Evolutionary conservation across 2,797 vertebrate genomes (phyloP), one percentile per base, ranked within the genome.

Genomic region (Phrynocephalus forsythii): DNA sequence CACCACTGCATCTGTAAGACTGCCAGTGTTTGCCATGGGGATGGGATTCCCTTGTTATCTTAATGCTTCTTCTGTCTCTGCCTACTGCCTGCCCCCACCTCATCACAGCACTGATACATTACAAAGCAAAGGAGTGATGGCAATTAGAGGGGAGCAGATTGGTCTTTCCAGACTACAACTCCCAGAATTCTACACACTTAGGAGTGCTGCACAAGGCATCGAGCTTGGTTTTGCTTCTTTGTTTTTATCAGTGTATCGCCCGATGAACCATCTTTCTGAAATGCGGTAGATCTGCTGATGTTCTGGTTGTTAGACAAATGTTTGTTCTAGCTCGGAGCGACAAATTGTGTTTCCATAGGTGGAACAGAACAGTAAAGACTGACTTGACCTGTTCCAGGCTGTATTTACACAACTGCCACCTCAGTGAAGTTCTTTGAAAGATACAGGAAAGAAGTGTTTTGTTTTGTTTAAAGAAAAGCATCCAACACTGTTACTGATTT

Each of bases 341-440:
- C 24, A 75, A 89, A 90, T 75, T 15, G 6, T 79, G 15, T 88
- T 91, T 87, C 72, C 72, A 52, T 88, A 71, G 67, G 0, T 16
- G 79, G 28, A 69, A 76, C 26, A 69, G 83, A 56, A 48, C 73
- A 75, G 87, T 60, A n/a, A 79, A 84, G 30, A 52, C 15, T 30
- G 52, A 1, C 30, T 18, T 84, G 15, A 10, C 2, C 68, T 79
- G 52, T 44, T 91, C 22, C 26, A 60, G 56, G 18, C 44, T 0
- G 1, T 30, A 56, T 81, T 80, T 88, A 83, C 90, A 60, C 52
- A 81, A 81, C 81, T 89, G 81, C 63, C 84, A 16, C 84, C 87
- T 86, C n/a, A 79, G 50, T 88, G 81, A 18, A 77, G 60, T 85
- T 94, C 78, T 90, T 91, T 22, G 0, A 86, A 80, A 93, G 79